Evolutionary conservation across 1,140 invertebrate species (phyloP).

Genomic region (Harpegnathos saltator): DNA sequence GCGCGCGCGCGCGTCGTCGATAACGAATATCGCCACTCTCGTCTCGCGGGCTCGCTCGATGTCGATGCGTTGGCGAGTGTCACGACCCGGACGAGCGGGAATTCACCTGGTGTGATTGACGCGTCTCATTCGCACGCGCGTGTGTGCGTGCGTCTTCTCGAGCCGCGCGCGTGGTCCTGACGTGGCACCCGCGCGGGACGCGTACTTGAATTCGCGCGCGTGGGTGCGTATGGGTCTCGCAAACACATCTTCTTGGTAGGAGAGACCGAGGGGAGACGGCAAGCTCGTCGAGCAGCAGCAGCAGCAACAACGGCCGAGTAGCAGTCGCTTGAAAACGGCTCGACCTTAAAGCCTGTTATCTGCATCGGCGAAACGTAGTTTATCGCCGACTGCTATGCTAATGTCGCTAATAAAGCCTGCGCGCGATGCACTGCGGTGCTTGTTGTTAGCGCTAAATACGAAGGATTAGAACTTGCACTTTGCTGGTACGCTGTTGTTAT

Average conservation of each 20-base stretch:
- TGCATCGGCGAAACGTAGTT: conserved; percentile 8
- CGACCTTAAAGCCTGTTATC: conserved; percentile 25
- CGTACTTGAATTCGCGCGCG: conserved; percentile 35
- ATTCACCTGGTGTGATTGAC: conserved; percentile 57
- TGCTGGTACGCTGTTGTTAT: no score
- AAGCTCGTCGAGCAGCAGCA: not conserved
- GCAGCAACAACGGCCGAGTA: not conserved
- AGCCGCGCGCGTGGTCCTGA: not conserved
- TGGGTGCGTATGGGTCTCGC: conserved; percentile 58
- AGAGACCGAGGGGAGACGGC: not conserved
- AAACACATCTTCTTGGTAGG: not conserved
- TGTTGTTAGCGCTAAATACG: not conserved
- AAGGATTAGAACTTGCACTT: conserved; percentile 30
- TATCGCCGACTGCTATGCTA: conserved; percentile 38
- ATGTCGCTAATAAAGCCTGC: conserved; percentile 32
- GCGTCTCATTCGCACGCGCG: not conserved
- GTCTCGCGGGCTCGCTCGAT: conserved; percentile 18
- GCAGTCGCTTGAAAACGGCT: not conserved
- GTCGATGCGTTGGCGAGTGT: conserved; percentile 78
- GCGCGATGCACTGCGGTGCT: conserved; percentile 1
- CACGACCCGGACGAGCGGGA: conserved; percentile 68
- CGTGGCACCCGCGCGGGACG: not conserved
- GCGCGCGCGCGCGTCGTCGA: not conserved
- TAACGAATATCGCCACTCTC: conserved; percentile 13
- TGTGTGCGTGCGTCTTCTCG: not conserved